Base-by-base conservation (phyloP, 2,888 invertebrate genomes). In the Monoplex corrugatus region DNA sequence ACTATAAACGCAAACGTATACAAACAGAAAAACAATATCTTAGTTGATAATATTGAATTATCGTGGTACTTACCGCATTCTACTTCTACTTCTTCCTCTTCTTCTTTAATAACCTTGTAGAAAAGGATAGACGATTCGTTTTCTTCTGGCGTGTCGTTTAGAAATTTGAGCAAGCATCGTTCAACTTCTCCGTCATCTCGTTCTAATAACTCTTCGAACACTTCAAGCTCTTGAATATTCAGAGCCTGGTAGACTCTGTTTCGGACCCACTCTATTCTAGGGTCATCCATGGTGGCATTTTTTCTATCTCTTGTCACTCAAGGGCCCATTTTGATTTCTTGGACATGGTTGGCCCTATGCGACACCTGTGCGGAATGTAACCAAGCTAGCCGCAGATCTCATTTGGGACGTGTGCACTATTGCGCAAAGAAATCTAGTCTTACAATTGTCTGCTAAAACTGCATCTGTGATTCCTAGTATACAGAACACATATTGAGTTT, bases 141-240 rank as follows among this genome's bases (percentile, higher is more conserved):
- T 84, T 96, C 96, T 6, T 95, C 94, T 75, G 95, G 95, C 28
- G 95, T 95, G 92, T 96, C 96, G 91, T 96, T 96, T 72, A 96
- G 92, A 92, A 95, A 96, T 90, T 95, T 95, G 45, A 95, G 95
- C 80, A 96, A 93, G 86, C 93, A 92, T 86, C 95, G 93, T 92
- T 96, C 96, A 84, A 93, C 93, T 84, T 94, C 93, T 6, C 95
- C 95, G 90, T 96, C 96, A 88, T 96, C 95, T 87, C 96, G 89
- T 87, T 96, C 95, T 32, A 96, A 89, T 80, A 96, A 93, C 87
- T 96, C 96, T 85, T 96, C 95, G 92, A 96, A 96, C 44, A 96
- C 95, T 38, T 94, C 94, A 35, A 90, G 78, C 87, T 95, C 95
- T 82, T 93, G 91, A 6, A 96, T 94, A 82, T 95, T 94, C 23